A percentile compares a stretch with the other conserved stretches of the same genome.
Evolutionary conservation across 2,888 invertebrate genomes (phyloP).

Genomic region (Cataglyphis livida): DNA sequence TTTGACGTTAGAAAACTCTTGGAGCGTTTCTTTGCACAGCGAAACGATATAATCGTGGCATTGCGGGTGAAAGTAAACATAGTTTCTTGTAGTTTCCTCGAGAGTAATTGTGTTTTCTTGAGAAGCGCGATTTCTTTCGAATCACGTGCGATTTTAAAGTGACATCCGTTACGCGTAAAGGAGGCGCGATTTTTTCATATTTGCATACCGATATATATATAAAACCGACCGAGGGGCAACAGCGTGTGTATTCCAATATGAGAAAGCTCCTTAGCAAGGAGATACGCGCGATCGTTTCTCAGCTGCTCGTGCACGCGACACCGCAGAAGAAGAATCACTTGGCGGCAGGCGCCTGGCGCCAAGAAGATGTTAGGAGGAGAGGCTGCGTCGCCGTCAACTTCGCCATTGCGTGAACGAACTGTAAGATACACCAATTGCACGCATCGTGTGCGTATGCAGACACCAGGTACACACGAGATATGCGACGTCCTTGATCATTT

Average conservation of each 20-base stretch:
- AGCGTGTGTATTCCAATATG: neutral
- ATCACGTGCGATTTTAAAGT: slow-evolving; percentile 15
- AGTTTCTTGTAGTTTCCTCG: slow-evolving; percentile 24
- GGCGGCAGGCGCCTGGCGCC: slow-evolving; percentile 70
- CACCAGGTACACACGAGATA: slow-evolving; percentile 62
- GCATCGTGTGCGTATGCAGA: slow-evolving; percentile 31
- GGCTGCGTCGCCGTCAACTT: slow-evolving; percentile 42
- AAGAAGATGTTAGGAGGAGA: slow-evolving; percentile 51
- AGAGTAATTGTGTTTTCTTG: slow-evolving; percentile 15
- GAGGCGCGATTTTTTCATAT: slow-evolving; percentile 20
- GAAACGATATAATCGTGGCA: slow-evolving; percentile 27
- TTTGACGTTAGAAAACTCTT: neutral
- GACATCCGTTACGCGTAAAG: slow-evolving; percentile 20
- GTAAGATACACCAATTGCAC: slow-evolving; percentile 49
- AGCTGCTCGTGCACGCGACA: slow-evolving; percentile 35
- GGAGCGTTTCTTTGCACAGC: neutral
- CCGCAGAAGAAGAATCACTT: slow-evolving; percentile 59
- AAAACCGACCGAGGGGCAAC: neutral
- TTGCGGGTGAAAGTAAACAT: slow-evolving; percentile 30
- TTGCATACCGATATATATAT: neutral
- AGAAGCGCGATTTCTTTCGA: slow-evolving; percentile 15
- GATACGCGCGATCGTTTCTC: slow-evolving; percentile 7
- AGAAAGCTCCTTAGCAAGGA: neutral
- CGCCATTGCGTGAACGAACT: slow-evolving; percentile 57
- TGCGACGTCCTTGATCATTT: slow-evolving; percentile 79